phyloP scores from a whole-genome alignment of 2,113 vertebrate species.

The Vidua macroura region DNA sequence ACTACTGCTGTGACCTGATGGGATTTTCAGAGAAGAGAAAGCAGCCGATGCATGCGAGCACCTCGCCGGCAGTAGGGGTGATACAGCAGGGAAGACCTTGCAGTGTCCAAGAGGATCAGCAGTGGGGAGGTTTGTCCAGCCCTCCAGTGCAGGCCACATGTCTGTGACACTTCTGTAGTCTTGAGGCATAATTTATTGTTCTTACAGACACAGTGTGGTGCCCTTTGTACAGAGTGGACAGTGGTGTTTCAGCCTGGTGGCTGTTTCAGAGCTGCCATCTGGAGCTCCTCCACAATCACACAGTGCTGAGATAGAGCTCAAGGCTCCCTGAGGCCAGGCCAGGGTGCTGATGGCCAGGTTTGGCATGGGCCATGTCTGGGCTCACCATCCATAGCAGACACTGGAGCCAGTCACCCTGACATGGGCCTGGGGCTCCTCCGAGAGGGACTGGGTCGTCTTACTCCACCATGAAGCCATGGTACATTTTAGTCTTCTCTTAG shows the following conservation, averaged over 20 bases:
- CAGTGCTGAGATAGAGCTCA: neutral
- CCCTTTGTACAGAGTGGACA: too few relatives aligned
- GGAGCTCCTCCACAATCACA: neutral
- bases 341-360: neutral
- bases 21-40: neutral
- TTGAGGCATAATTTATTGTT: neutral
- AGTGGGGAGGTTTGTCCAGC: neutral
- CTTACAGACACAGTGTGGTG: rapidly evolving
- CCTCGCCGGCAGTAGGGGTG: rapidly evolving
- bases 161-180: neutral
- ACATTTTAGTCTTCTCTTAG: neutral
- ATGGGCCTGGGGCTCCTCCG: neutral
- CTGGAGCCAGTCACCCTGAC: neutral
- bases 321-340: rapidly evolving
- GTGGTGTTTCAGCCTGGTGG: neutral
- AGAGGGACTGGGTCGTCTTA: neutral
- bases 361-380: too few relatives aligned
- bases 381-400: neutral
- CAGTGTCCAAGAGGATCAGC: neutral
- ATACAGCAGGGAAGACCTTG: neutral
- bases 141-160: neutral
- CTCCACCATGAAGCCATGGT: neutral
- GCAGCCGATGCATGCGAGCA: rapidly evolving
- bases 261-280: neutral
- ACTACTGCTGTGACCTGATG: rapidly evolving